These are phyloP conservation scores for Porites evermanni DNA, from an alignment of 92 coral and sea anemone genomes.

Conservation along the genomic window DNA sequence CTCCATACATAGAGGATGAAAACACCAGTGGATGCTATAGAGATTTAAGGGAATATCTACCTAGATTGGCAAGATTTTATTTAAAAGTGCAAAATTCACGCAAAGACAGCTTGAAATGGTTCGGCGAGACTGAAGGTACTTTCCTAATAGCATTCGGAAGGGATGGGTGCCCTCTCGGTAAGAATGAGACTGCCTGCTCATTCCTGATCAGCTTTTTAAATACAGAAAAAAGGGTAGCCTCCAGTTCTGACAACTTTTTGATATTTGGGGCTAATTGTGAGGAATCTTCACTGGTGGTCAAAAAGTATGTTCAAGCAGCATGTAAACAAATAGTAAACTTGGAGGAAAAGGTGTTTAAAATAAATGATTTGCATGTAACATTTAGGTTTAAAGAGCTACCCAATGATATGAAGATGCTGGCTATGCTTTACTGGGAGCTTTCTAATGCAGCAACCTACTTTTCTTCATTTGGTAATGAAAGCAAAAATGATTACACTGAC, in stretches of 20 bases:
- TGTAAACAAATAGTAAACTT: constrained; percentile 67
- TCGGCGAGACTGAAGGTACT: constrained; percentile 77
- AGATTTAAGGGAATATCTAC: constrained; percentile 72
- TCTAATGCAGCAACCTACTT: constrained; percentile 66
- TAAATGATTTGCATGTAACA: constrained; percentile 61
- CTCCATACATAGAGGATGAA: constrained; percentile 8
- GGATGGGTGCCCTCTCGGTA: constrained; percentile 82
- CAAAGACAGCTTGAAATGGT: constrained; percentile 65
- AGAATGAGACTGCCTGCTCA: constrained; percentile 73
- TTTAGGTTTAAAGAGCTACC: constrained; percentile 73
- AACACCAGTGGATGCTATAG: constrained; percentile 57
- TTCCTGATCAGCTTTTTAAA: constrained; percentile 69
- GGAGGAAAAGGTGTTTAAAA: constrained; percentile 61
- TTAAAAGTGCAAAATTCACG: constrained; percentile 23
- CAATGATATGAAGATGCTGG: constrained; percentile 72
- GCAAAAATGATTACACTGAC: constrained; percentile 61
- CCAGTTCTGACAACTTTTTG: constrained; percentile 73
- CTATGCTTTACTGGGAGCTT: constrained; percentile 62
- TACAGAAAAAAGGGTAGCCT: constrained; percentile 65
- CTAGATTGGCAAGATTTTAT: constrained; percentile 71
- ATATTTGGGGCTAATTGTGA: constrained; percentile 78
- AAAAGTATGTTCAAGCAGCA: constrained; percentile 64
- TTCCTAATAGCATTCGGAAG: constrained; percentile 80
- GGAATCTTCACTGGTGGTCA: constrained; percentile 63
- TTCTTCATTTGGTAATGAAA: constrained; percentile 77